Percentiles rank a stretch among this genome's conserved stretches.
These are phyloP conservation scores for Esox masquinongy DNA, from an alignment of 2,797 vertebrate genomes.

Conservation along the genomic window DNA sequence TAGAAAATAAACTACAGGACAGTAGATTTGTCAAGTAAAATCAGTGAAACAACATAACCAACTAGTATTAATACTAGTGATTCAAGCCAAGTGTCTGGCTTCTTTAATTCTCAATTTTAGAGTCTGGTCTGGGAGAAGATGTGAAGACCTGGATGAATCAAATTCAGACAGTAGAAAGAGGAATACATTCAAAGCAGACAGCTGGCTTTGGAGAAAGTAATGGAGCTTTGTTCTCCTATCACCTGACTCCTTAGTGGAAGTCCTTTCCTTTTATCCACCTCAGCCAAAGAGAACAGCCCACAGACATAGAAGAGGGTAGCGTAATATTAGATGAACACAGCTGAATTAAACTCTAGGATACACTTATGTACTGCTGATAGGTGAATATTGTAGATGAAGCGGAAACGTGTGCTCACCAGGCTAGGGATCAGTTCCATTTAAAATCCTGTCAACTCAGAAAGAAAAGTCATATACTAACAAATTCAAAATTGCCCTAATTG, in stretches of 20 bases:
- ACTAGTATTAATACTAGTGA: conserved; percentile 22
- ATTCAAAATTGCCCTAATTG: too few species aligned
- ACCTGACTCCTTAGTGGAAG: conserved; percentile 64
- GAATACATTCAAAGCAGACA: conserved; percentile 62
- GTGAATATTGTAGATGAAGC: neutral
- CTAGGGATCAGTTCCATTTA: too few species aligned
- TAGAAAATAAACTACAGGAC: neutral
- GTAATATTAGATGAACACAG: conserved; percentile 34
- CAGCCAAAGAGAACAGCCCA: conserved; percentile 33
- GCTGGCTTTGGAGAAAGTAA: conserved; percentile 65
- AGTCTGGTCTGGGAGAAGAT: conserved; percentile 32
- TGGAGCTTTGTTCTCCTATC: conserved; percentile 52
- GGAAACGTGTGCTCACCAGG: neutral
- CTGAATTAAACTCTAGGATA: neutral
- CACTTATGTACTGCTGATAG: neutral
- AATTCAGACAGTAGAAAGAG: conserved; percentile 59
- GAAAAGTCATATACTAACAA: neutral
- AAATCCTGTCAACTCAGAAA: too few species aligned
- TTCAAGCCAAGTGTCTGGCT: neutral
- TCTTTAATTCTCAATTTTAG: neutral
- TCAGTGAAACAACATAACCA: neutral
- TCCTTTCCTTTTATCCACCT: conserved; percentile 35
- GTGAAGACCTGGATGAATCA: conserved; percentile 56
- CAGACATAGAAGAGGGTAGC: conserved; percentile 45
- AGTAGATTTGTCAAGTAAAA: neutral